These are phyloP conservation scores for Trachelus troglodyta DNA, from an alignment of 2,888 invertebrate species.

Conservation along the genomic window DNA sequence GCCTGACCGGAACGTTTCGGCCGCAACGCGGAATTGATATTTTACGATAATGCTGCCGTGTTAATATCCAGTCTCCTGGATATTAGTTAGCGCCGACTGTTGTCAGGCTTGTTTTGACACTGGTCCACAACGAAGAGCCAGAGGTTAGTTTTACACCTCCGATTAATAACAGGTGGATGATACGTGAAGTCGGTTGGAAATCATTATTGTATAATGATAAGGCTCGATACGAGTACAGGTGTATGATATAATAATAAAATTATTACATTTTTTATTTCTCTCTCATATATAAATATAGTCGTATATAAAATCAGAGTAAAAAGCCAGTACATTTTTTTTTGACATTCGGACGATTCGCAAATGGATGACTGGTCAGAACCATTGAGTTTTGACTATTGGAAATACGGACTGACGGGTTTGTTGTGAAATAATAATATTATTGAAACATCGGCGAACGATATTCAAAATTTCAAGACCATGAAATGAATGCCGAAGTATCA, in stretches of 20 bases:
- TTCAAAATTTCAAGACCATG: neutral
- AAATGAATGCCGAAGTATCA: neutral
- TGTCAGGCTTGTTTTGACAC: conserved; percentile 23
- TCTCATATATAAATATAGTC: neutral
- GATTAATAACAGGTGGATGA: neutral
- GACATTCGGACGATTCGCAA: neutral
- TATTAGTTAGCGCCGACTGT: conserved; percentile 29
- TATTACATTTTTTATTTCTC: neutral
- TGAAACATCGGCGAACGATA: neutral
- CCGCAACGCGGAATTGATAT: conserved; percentile 28
- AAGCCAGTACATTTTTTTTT: neutral
- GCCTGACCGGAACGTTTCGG: neutral
- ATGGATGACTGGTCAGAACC: neutral
- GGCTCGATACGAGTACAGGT: neutral
- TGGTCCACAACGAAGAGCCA: neutral
- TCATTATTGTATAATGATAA: neutral
- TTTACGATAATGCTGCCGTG: conserved; percentile 27
- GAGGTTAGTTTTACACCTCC: neutral
- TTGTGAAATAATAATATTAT: neutral
- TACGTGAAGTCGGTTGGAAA: neutral
- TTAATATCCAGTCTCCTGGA: conserved; percentile 21
- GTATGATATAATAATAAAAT: neutral
- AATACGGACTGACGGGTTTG: neutral
- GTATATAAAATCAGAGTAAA: no score
- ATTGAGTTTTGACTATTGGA: neutral